Percentiles rank a stretch among this genome's conserved stretches.
Conservation (phyloP, 2,888 invertebrate genomes). For the Oxyscelio sp. region DNA sequence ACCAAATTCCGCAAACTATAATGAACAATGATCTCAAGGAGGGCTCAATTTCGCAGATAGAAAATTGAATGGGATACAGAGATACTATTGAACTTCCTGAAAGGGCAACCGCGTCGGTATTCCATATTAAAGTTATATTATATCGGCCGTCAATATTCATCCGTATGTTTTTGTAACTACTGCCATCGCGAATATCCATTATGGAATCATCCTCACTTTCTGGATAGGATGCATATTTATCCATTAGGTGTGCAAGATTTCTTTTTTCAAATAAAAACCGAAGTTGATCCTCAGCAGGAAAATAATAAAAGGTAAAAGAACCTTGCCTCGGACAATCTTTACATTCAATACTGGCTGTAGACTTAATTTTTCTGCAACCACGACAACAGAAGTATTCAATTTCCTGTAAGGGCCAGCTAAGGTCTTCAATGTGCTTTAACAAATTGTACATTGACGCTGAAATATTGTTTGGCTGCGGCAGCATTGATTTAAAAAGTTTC, state of each 20-base stretch:
- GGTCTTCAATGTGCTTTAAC: conserved; percentile 25
- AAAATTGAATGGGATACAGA: conserved; percentile 59
- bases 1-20: conserved; percentile 48
- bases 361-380: conserved; percentile 32
- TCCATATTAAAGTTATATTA: conserved; percentile 64
- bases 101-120: conserved; percentile 59
- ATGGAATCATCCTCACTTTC: conserved; percentile 1
- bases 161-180: conserved; percentile 35
- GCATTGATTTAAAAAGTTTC: background rate
- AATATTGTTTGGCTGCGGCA: conserved; percentile 43
- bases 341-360: conserved; percentile 14
- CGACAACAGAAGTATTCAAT: conserved; percentile 39
- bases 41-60: conserved; percentile 48
- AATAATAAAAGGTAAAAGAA: conserved; percentile 60
- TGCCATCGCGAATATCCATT: conserved; percentile 26
- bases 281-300: conserved; percentile 59
- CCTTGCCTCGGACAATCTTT: conserved; percentile 44
- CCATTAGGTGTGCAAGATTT: conserved; percentile 15
- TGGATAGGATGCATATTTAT: conserved; percentile 8
- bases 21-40: conserved; percentile 40
- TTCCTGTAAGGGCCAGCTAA: background rate
- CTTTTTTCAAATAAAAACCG: conserved; percentile 30
- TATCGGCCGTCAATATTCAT: conserved; percentile 12
- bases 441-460: conserved; percentile 26
- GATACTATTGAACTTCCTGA: conserved; percentile 39